Conservation (phyloP, 2,113 vertebrate species). For the Pteropus alecto region DNA sequence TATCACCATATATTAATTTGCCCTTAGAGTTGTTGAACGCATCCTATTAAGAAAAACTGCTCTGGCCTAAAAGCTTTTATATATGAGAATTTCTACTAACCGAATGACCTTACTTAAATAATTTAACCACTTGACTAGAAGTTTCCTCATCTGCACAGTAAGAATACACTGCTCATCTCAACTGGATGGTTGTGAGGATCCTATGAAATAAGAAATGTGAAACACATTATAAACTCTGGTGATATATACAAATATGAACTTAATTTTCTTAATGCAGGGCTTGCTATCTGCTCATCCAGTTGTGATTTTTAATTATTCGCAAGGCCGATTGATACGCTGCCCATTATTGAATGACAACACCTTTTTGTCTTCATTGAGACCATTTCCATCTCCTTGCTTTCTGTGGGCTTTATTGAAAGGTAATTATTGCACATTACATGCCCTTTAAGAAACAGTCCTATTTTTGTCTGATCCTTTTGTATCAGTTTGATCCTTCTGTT, state of each 20-base stretch:
- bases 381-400: background rate
- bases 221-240: background rate
- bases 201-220: background rate
- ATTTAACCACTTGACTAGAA: background rate
- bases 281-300: background rate
- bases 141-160: background rate
- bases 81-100: background rate
- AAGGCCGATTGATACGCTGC: background rate
- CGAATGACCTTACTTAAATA: background rate
- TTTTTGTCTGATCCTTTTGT: slow-evolving; percentile 18
- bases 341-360: background rate
- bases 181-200: background rate
- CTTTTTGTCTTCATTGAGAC: background rate
- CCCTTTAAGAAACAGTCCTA: slow-evolving; percentile 64
- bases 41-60: background rate
- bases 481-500: background rate
- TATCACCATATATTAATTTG: background rate
- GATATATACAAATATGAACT: background rate
- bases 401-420: slow-evolving; percentile 57
- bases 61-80: background rate
- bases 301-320: background rate
- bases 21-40: background rate
- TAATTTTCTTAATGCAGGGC: background rate
- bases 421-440: slow-evolving; percentile 33
- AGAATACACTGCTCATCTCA: background rate